Evolutionary conservation across 92 coral and sea anemone genomes (phyloP).

Genomic region (Porites evermanni): DNA sequence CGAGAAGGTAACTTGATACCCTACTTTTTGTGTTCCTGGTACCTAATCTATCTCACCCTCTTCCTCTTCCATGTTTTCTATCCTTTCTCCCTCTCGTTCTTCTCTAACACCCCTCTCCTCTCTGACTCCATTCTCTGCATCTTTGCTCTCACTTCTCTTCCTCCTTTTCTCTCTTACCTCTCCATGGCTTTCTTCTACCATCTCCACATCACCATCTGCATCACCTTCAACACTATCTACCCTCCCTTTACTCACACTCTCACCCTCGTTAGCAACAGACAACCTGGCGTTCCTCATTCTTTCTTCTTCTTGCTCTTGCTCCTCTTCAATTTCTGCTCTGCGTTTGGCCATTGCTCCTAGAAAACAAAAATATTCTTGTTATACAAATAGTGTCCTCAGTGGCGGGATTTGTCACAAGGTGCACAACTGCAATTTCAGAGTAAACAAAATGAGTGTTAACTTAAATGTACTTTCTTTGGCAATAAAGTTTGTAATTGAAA

Average conservation of each 20-base stretch:
- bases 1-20: neutral
- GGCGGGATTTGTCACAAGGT: no score
- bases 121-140: conserved; percentile 23
- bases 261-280: conserved; percentile 76
- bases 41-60: conserved; percentile 49
- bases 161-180: conserved; percentile 42
- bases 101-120: conserved; percentile 37
- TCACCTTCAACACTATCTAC: conserved; percentile 40
- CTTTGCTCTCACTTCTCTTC: conserved; percentile 36
- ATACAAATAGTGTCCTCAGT: no score
- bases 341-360: conserved; percentile 89
- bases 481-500: no score
- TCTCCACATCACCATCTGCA: conserved; percentile 68
- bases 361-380: neutral
- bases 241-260: conserved; percentile 67
- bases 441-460: no score
- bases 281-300: conserved; percentile 72
- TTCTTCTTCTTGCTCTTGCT: conserved; percentile 75
- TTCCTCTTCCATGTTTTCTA: conserved; percentile 64
- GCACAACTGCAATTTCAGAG: no score
- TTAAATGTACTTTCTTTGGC: no score
- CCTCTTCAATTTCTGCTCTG: conserved; percentile 88
- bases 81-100: conserved; percentile 43
- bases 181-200: conserved; percentile 41
- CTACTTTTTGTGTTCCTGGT: neutral